Evolutionary conservation across 2,888 invertebrate genomes (phyloP).

Genomic region (Antheraea yamamai): DNA sequence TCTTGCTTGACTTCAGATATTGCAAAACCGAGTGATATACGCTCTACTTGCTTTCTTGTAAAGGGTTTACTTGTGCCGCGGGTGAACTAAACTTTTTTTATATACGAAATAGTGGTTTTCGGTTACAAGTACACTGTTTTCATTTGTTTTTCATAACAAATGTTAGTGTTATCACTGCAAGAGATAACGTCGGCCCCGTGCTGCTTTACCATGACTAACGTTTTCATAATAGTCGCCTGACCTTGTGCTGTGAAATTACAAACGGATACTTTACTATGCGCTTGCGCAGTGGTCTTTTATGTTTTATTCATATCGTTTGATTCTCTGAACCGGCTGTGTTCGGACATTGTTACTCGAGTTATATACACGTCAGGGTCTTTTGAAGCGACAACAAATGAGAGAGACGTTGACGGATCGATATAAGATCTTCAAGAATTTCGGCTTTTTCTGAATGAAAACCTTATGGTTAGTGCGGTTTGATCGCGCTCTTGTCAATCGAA

Average conservation of each 20-base stretch:
- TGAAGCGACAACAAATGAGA: not conserved
- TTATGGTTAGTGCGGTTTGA: not conserved
- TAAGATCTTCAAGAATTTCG: not conserved
- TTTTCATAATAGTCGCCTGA: slow-evolving; percentile 34
- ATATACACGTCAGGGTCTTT: not conserved
- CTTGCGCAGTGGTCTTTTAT: not conserved
- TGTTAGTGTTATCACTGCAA: not conserved
- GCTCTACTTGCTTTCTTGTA: no score
- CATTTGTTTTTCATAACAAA: not conserved
- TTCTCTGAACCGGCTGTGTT: not conserved
- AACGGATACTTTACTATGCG: not conserved
- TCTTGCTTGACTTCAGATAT: no score
- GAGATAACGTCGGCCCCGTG: not conserved
- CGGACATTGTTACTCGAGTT: not conserved
- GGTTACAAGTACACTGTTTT: not conserved
- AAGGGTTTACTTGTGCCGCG: no score
- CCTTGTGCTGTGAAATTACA: slow-evolving; percentile 27
- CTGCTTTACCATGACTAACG: slow-evolving; percentile 17
- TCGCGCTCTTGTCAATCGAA: no score
- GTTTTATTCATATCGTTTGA: not conserved
- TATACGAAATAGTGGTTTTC: no score
- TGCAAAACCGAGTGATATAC: no score
- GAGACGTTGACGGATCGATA: not conserved
- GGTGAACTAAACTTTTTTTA: no score
- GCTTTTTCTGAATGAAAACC: not conserved